Evolutionary conservation across 2,888 invertebrate species (phyloP).

Genomic region (Arrhopalites spinosus): DNA sequence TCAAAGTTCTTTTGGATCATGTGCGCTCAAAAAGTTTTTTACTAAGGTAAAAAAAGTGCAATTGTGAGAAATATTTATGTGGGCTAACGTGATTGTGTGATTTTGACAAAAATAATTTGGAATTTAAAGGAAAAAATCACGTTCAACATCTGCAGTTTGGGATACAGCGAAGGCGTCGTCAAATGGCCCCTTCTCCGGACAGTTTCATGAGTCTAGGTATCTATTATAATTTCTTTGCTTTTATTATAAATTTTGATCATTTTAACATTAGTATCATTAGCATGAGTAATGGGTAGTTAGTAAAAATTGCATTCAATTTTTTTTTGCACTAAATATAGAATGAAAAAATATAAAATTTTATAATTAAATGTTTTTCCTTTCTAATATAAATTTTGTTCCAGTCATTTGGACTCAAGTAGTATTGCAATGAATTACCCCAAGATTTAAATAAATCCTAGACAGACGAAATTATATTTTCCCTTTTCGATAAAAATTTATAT

Average conservation of each 20-base stretch:
- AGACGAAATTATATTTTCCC: not conserved
- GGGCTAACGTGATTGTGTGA: too few species aligned
- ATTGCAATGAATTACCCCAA: too few species aligned
- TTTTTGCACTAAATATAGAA: too few species aligned
- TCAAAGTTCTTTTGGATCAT: constrained; percentile 38
- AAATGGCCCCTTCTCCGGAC: constrained; percentile 12
- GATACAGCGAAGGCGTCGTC: constrained; percentile 20
- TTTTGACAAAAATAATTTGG: not conserved
- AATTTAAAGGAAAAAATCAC: constrained; percentile 39
- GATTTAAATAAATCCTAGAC: not conserved
- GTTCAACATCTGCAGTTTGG: constrained; percentile 40
- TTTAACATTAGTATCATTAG: too few species aligned
- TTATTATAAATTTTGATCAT: too few species aligned
- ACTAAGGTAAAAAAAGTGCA: constrained; percentile 37
- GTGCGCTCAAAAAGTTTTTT: constrained; percentile 37
- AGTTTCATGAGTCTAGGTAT: constrained; percentile 1
- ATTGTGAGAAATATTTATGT: too few species aligned
- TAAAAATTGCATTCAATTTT: too few species aligned
- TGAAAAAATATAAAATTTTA: too few species aligned
- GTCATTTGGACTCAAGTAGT: too few species aligned
- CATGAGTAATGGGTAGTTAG: too few species aligned
- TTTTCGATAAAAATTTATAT: not conserved
- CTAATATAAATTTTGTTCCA: too few species aligned
- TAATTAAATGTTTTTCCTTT: too few species aligned
- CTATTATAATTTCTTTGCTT: not conserved